phyloP scores from a whole-genome alignment of 2,888 invertebrate genomes.

The Cataglyphis cursor region DNA sequence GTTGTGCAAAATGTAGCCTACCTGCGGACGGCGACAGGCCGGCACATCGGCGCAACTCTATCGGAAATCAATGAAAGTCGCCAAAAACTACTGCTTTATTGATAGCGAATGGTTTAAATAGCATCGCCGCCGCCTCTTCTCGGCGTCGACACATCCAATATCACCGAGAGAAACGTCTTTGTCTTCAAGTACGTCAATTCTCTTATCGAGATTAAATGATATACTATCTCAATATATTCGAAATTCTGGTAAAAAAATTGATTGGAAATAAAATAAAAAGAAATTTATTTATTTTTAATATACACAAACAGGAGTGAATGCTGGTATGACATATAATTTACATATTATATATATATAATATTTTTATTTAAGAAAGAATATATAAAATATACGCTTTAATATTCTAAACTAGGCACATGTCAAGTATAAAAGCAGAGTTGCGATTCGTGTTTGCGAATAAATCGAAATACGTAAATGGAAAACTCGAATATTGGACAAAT shows the following conservation, averaged over 20 bases:
- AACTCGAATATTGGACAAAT: neutral
- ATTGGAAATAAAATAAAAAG: neutral
- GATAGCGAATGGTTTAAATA: slow-evolving; percentile 83
- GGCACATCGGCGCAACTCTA: slow-evolving; percentile 80
- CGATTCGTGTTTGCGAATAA: neutral
- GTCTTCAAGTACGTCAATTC: slow-evolving; percentile 25
- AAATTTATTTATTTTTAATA: neutral
- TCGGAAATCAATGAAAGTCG: slow-evolving; percentile 85
- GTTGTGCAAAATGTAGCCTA: slow-evolving; percentile 78
- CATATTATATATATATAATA: neutral
- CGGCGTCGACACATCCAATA: slow-evolving; percentile 34
- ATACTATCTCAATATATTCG: neutral
- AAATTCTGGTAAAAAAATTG: neutral
- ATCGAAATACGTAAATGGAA: slow-evolving; percentile 1
- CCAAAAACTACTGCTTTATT: slow-evolving; percentile 84
- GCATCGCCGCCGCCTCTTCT: slow-evolving; percentile 69
- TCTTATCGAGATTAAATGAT: slow-evolving; percentile 17
- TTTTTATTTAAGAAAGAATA: neutral
- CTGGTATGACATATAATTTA: neutral
- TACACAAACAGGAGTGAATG: neutral
- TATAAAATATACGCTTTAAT: neutral
- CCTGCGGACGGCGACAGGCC: slow-evolving; percentile 66
- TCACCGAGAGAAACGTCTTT: slow-evolving; percentile 8
- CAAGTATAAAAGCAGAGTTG: neutral
- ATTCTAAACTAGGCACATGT: neutral